A percentile compares a stretch with the other conserved stretches of the same genome.
These are phyloP conservation scores for Spea multiplicata DNA, from an alignment of 2,113 vertebrate genomes.

Conservation along the genomic window DNA sequence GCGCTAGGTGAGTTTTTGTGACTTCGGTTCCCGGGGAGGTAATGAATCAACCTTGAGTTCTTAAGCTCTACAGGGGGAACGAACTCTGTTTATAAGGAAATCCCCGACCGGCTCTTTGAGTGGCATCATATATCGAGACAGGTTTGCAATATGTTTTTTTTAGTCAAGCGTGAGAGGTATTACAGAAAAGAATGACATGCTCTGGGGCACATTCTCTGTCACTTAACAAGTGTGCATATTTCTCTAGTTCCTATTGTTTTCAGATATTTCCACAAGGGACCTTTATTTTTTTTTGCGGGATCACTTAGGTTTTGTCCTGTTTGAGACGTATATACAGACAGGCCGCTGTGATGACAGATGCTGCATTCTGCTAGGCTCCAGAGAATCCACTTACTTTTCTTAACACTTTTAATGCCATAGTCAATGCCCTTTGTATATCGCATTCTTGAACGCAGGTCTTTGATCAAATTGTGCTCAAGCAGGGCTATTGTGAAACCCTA, in stretches of 20 bases:
- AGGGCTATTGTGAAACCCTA: too few species aligned
- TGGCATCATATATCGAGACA: background rate
- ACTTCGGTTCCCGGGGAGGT: too few species aligned
- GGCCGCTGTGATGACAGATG: slow-evolving; percentile 72
- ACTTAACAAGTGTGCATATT: slow-evolving; percentile 69
- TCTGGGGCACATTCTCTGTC: slow-evolving; percentile 75
- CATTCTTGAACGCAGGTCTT: too few species aligned
- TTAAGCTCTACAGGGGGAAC: too few species aligned
- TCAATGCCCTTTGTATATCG: too few species aligned
- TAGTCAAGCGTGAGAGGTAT: slow-evolving; percentile 64
- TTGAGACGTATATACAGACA: slow-evolving; percentile 64
- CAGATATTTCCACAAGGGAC: slow-evolving; percentile 66
- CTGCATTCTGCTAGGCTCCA: slow-evolving; percentile 68
- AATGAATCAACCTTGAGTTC: too few species aligned
- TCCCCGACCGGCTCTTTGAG: background rate
- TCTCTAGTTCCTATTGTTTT: slow-evolving; percentile 64
- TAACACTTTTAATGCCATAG: background rate
- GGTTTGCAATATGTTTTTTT: slow-evolving; percentile 53
- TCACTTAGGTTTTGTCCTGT: slow-evolving; percentile 63
- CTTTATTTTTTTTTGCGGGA: slow-evolving; percentile 56
- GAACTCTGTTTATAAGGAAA: background rate
- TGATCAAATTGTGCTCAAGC: too few species aligned
- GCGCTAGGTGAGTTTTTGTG: too few species aligned
- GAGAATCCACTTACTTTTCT: slow-evolving; percentile 63
- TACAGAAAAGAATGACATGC: slow-evolving; percentile 62